These are phyloP conservation scores for Pachycephus smyrnensis DNA, from an alignment of 2,888 invertebrate genomes.

Conservation along the genomic window DNA sequence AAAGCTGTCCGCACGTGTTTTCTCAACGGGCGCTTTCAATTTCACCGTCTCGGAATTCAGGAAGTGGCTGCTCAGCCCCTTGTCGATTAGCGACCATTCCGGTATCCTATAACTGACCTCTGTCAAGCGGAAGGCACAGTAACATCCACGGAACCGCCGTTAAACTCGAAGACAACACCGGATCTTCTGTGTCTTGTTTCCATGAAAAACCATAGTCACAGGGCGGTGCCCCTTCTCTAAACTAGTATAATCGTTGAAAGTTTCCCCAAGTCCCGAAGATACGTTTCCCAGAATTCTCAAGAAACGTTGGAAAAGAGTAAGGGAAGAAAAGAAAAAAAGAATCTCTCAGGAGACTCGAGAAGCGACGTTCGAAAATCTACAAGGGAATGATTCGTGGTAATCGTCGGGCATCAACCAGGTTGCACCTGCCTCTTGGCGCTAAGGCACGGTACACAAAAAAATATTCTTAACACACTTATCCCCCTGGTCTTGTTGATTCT, in stretches of 20 bases:
- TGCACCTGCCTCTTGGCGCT: neutral
- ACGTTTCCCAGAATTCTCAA: neutral
- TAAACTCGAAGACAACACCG: neutral
- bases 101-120: slow-evolving; percentile 3
- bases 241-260: neutral
- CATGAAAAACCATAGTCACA: neutral
- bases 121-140: neutral
- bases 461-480: neutral
- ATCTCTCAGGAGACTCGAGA: neutral
- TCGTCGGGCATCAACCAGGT: neutral
- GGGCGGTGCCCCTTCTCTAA: neutral
- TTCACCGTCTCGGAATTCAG: slow-evolving; percentile 9
- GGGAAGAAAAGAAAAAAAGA: neutral
- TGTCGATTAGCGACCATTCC: slow-evolving; percentile 4
- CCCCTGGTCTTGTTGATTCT: neutral
- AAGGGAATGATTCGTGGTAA: neutral
- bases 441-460: neutral
- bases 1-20: slow-evolving; percentile 52
- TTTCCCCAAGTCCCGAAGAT: neutral
- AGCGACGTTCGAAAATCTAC: neutral
- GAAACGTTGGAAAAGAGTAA: neutral
- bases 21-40: neutral
- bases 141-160: neutral
- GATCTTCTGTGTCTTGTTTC: neutral
- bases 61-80: neutral